Evolutionary conservation across 2,888 invertebrate genomes (phyloP), one percentile per base, ranked within the genome.

Genomic region (Hypselothyrea guttata): DNA sequence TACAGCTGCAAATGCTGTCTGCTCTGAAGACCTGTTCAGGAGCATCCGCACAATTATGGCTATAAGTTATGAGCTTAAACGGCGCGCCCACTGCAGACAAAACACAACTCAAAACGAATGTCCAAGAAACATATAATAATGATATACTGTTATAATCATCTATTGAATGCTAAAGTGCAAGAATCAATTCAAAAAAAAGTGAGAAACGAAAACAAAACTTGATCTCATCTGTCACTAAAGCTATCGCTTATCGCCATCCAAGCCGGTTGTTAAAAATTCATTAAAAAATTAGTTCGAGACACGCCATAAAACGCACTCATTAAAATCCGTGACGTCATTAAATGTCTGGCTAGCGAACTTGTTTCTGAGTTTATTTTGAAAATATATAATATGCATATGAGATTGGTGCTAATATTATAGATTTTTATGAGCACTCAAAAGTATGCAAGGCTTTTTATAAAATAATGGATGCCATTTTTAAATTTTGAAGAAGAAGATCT

Each of bases 141-240:
- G 22, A 49, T 40, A 60, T 37, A 48, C 13, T 54, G 49, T n/a
- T 31, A 33, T 42, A 35, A 51, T 47, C 35, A 16, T 48, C n/a
- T 47, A 55, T 37, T 54, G 41, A 71, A 58, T 57, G 68, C 47
- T 47, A 55, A 47, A 53, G 56, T 67, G 63, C 67, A 69, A 28
- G 44, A 45, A 61, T 54, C 12, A 33, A 34, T 13, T 13, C 13
- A 7, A 11, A 11, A 34, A 7, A 13, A n/a, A n/a, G n/a, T n/a
- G n/a, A n/a, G n/a, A n/a, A n/a, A n/a, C n/a, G n/a, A n/a, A n/a
- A n/a, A n/a, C n/a, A n/a, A n/a, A 34, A 33, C 48, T 28, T 31
- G 60, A 44, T 45, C 47, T 12, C 34, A 45, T 65, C 4, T 40
- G 33, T 54, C 65, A 53, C 53, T 37, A 22, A 18, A 62, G 16